These are phyloP conservation scores for Melanogrammus aeglefinus DNA, from an alignment of 2,797 vertebrate species.

Conservation along the genomic window DNA sequence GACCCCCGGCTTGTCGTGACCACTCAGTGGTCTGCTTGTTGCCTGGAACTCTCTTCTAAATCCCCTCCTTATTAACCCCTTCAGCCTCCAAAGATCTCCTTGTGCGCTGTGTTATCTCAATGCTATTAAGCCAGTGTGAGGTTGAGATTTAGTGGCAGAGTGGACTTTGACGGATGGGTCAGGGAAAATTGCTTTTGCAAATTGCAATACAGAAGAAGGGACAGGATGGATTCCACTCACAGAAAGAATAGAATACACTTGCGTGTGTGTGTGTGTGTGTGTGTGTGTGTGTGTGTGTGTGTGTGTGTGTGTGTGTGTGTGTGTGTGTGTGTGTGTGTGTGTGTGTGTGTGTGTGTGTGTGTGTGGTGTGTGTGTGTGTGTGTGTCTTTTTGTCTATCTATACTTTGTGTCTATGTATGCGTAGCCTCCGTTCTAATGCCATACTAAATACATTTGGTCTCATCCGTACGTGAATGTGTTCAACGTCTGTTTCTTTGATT, in stretches of 20 bases:
- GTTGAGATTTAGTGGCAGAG: background rate
- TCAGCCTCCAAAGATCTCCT: background rate
- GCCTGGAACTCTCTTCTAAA: background rate
- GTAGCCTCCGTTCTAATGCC: background rate
- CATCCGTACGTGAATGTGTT: background rate
- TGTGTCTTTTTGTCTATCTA: background rate
- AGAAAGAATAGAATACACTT: background rate
- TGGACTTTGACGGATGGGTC: background rate
- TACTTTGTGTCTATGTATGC: background rate
- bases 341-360: background rate
- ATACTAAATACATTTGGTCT: background rate
- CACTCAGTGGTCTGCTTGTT: background rate
- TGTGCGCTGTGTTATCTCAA: background rate
- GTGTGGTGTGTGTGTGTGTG: constrained; percentile 3
- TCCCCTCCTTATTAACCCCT: background rate
- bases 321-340: background rate
- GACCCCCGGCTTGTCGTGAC: background rate
- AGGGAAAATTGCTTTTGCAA: background rate
- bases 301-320: background rate
- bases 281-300: background rate
- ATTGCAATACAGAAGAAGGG: background rate
- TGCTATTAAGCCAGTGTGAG: background rate
- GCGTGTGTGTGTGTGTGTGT: background rate
- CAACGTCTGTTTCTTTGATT: constrained; percentile 33
- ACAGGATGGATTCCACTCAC: background rate